Base-by-base conservation (phyloP, 30 jellyfish, hydroid and myxozoan species). In the Nemopilema nomurai region DNA sequence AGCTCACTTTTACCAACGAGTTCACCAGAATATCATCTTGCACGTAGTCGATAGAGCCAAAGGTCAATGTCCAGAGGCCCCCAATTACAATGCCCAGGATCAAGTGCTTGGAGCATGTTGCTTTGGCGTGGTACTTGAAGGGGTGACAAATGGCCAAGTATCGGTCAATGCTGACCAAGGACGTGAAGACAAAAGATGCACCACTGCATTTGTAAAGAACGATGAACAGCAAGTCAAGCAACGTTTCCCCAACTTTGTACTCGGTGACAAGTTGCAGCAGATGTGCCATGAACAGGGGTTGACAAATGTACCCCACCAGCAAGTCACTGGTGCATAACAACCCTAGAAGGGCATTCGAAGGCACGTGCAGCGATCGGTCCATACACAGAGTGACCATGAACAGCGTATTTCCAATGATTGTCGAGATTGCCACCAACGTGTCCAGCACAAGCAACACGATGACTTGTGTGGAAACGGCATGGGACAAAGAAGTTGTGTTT, bases 81-180 rank as follows among this genome's bases (percentile, higher is more conserved):
- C 52, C 76, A 20, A 30, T 7, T 30, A 23, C 20, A 6, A 67
- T 21, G 33, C 49, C 76, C 33, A 67, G 3, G 17, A 28, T 17
- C 4, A 67, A 17, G 23, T 67, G 76, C 51, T 28, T 67, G 17
- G 29, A 19, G 21, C 30, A 67, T 4, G 49, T 67, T 17, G 76
- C 76, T 22, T 18, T 23, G 33, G 76, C 21, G 23, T 67, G 76
- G 76, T 67, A 67, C 21, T n/a, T 28, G 33, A 23, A 67, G 9
- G 76, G 76, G 23, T 67, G 76, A 67, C 76, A 67, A 1, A 67
- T 23, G 3, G 76, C 76, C 18, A 67, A 21, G 76, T 67, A 67
- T 23, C 76, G 20, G 30, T 67, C 76, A 16, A 67, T 21, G 51
- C 76, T 67, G 76, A 67, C 30, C 3, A 67, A 16, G 23, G 23